phyloP scores from a whole-genome alignment of 2,113 vertebrate species.

The Lepisosteus oculatus region DNA sequence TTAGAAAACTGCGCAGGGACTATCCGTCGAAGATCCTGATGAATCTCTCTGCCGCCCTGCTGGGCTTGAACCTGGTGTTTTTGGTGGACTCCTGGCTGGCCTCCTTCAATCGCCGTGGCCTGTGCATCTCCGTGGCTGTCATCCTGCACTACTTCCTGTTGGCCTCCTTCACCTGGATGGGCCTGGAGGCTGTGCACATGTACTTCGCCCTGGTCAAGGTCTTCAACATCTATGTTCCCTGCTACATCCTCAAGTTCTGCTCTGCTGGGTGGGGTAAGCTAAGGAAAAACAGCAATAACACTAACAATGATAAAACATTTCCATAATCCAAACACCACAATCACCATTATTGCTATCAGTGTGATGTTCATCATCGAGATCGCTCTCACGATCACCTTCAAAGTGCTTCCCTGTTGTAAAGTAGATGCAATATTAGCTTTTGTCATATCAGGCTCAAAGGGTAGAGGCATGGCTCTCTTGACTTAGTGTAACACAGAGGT shows the following conservation, averaged over 20 bases:
- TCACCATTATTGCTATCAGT: too few species aligned
- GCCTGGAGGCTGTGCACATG: conserved; percentile 81
- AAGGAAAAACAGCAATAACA: not conserved
- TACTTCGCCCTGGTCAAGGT: conserved; percentile 84
- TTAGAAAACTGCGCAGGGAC: conserved; percentile 75
- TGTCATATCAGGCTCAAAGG: too few species aligned
- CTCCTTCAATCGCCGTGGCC: conserved; percentile 54
- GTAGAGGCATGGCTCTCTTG: too few species aligned
- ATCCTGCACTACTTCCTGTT: conserved; percentile 81
- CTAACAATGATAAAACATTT: not conserved
- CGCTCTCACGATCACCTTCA: too few species aligned
- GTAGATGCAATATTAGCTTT: too few species aligned
- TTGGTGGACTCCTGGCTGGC: conserved; percentile 77
- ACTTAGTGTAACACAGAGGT: too few species aligned
- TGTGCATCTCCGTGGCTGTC: conserved; percentile 68
- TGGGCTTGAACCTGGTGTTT: conserved; percentile 77
- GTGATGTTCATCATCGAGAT: too few species aligned
- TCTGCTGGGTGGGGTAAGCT: conserved; percentile 82
- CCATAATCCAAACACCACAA: too few species aligned
- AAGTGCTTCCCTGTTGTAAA: too few species aligned
- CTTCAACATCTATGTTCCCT: conserved; percentile 80
- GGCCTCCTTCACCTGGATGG: conserved; percentile 86
- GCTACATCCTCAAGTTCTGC: conserved; percentile 82
- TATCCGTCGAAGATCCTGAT: conserved; percentile 85
- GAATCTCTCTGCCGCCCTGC: conserved; percentile 70